These are phyloP conservation scores for Chalcis sispes DNA, from an alignment of 2,888 invertebrate species.

Conservation along the genomic window DNA sequence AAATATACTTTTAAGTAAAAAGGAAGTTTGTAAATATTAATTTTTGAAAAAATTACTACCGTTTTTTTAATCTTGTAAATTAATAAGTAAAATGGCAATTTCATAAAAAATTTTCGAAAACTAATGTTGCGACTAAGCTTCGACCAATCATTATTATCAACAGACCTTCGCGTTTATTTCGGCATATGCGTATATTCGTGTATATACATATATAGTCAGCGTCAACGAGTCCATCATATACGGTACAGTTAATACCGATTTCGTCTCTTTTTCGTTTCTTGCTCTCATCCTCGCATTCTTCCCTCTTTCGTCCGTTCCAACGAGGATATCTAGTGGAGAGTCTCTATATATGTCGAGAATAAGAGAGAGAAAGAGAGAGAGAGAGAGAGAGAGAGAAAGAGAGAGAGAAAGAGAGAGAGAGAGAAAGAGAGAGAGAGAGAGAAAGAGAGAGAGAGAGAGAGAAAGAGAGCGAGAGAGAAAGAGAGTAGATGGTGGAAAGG, in stretches of 20 bases:
- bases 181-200: too few relatives aligned
- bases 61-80: too few relatives aligned
- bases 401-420: too few relatives aligned
- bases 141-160: slow-evolving; percentile 72
- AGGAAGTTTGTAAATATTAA: slow-evolving; percentile 15
- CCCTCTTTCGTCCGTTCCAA: slow-evolving; percentile 50
- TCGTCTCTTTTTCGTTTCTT: slow-evolving; percentile 56
- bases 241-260: slow-evolving; percentile 41
- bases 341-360: too few relatives aligned
- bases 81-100: not conserved
- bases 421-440: too few relatives aligned
- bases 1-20: too few relatives aligned
- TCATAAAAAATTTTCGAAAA: not conserved
- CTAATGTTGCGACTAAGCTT: slow-evolving; percentile 58
- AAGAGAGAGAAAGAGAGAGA: too few relatives aligned
- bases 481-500: slow-evolving; percentile 52
- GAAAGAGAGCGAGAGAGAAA: slow-evolving; percentile 22
- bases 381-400: too few relatives aligned
- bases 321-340: slow-evolving; percentile 58
- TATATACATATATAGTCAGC: slow-evolving; percentile 14
- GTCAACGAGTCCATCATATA: slow-evolving; percentile 38
- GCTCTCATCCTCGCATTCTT: slow-evolving; percentile 33
- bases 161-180: slow-evolving; percentile 63
- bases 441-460: too few relatives aligned
- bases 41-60: not conserved